Evolutionary conservation across 2,113 vertebrate genomes (phyloP), one percentile per base, ranked within the genome.

Genomic region (Genyomyrus donnyi): DNA sequence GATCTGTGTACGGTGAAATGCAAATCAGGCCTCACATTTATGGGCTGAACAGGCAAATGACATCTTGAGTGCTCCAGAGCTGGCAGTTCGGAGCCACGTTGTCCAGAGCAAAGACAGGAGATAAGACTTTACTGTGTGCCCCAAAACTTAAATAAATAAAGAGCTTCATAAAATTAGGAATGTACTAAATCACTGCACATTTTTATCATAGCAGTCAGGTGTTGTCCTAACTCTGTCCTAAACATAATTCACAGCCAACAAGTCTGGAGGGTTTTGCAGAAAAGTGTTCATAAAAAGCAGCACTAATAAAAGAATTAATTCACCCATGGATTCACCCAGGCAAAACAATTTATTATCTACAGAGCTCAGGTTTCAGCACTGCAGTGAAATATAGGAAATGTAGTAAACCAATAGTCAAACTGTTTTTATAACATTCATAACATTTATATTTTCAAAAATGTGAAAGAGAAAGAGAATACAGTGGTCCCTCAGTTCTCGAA

Each of bases 1-100:
- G 97, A 98, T 97, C 96, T 97, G 94, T 97, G 39, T 97, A 96
- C 97, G 95, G 96, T 96, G 96, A 96, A 96, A 95, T 97, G 96
- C 95, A 97, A 98, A 97, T 97, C 96, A 97, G 96, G 96, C 95
- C 95, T 96, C 93, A 94, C 94, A 95, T 98, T 98, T 97, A 97
- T 97, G 95, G 95, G 95, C 94, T 92, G 94, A 94, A 96, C 96
- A 96, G 95, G 94, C 93, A 96, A 95, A 95, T 96, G 97, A 97
- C 96, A 97, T 96, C 97, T 97, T 96, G 96, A 96, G 95, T 95
- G 94, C 96, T 96, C 95, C 94, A 92, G 94, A 97, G 96, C 96
- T 95, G 92, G 95, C 93, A 94, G 95, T 96, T 96, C 96, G 96
- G 96, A 96, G 96, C 95, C 90, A 91, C 90, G 90, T 90, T 96